Base-by-base conservation (phyloP, 2,888 invertebrate genomes). In the Drosophila helvetica region DNA sequence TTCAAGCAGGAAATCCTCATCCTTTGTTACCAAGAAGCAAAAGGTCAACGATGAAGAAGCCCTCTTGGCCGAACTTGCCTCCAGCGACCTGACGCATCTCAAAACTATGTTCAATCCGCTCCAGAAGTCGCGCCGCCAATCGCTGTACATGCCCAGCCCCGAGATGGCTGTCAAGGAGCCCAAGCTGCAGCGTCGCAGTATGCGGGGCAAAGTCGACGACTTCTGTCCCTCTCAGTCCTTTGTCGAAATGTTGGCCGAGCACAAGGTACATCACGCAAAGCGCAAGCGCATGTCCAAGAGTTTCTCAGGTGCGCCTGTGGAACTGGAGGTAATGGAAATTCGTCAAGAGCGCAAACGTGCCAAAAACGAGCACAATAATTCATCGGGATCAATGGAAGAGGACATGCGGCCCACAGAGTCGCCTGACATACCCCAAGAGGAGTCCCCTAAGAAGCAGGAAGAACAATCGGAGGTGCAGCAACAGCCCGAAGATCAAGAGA, bases 171-270 rank as follows among this genome's bases (percentile, higher is more conserved):
- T 53, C 4, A 74, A 65, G 15, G 55, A 74, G 5, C 48, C 58
- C 1, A 79, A 80, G 22, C 19, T 75, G 0, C 79, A 75, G 30
- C 77, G 84, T 3, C 80, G 80, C 56, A 86, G 85, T n/a, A 73
- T 74, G 7, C 67, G 74, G 2, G 60, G 27, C 8, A 17, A 54
- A 7, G 73, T 52, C 22, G 70, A 56, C 18, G 81, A 74, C n/a
- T 77, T 79, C 0, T 79, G 81, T 42, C 89, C 90, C 5, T 90
- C 91, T 0, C 87, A 89, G 45, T 91, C 91, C 1, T 90, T 90
- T 45, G 78, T 90, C n/a, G 89, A 91, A 57, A 83, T 78, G 22
- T 38, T 90, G 12, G 77, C 75, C 46, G 75, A 83, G n/a, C 58
- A 62, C 0, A 61, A 73, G 17, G 46, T 38, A 0, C 54, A 61